Conservation (phyloP, 2,113 vertebrate species). For the Fregata magnificens region DNA sequence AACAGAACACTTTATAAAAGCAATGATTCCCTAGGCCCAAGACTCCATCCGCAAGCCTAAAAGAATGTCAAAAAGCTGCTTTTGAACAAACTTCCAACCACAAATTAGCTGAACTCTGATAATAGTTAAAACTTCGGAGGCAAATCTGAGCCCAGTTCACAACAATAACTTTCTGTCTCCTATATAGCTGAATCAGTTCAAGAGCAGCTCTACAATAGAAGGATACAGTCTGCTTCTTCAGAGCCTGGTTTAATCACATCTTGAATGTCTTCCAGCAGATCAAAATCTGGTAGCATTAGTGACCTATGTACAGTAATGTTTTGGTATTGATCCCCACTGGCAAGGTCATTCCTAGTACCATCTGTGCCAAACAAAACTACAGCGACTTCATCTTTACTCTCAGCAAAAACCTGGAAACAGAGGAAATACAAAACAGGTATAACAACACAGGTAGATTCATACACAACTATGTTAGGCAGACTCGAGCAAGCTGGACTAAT, state of each 20-base stretch:
- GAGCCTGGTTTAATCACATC: conserved; percentile 77
- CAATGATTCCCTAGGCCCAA: not conserved
- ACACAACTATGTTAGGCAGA: not conserved
- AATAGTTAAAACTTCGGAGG: not conserved
- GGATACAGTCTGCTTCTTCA: conserved; percentile 94
- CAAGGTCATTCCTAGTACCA: conserved; percentile 81
- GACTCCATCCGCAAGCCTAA: not conserved
- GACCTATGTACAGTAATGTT: conserved; percentile 86
- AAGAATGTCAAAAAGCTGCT: not conserved
- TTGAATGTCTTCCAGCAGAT: conserved; percentile 89
- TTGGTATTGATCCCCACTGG: conserved; percentile 82
- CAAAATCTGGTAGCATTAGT: conserved; percentile 88
- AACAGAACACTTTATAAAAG: not conserved
- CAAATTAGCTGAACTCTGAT: not conserved
- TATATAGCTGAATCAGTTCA: not conserved
- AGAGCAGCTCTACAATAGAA: conserved; percentile 23
- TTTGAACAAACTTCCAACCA: not conserved
- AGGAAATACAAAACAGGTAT: not conserved
- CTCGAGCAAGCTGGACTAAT: not conserved
- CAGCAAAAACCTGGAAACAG: conserved; percentile 87
- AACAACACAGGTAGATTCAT: not conserved
- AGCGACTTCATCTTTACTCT: conserved; percentile 89
- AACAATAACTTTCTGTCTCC: not conserved
- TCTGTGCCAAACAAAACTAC: conserved; percentile 92
- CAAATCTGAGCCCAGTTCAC: not conserved